Percentiles rank a stretch among this genome's conserved stretches.
Conservation (phyloP, 2,888 invertebrate species). For the Lingula anatina region DNA sequence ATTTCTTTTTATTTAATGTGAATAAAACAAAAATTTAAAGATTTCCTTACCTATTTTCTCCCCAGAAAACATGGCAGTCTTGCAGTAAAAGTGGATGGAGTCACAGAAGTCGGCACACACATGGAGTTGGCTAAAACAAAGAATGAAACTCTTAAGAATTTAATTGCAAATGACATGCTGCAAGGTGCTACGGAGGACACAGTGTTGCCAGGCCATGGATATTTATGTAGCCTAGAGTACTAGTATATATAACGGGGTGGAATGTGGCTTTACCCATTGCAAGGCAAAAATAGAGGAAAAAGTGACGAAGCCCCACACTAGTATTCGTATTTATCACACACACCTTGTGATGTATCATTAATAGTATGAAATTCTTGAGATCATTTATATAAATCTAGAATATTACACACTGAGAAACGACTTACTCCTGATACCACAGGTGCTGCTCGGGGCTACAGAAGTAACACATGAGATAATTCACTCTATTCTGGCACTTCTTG, state of each 20-base stretch:
- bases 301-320: neutral
- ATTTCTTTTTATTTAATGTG: too few species aligned
- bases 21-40: too few species aligned
- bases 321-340: too few species aligned
- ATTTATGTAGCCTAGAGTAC: too few species aligned
- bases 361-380: too few species aligned
- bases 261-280: too few species aligned
- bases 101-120: conserved; percentile 48
- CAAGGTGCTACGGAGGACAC: too few species aligned
- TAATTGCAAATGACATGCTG: too few species aligned
- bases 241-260: too few species aligned
- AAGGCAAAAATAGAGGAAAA: neutral
- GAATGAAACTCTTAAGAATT: neutral
- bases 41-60: conserved; percentile 36
- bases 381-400: too few species aligned
- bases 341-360: too few species aligned
- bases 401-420: conserved; percentile 1
- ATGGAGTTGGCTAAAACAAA: conserved; percentile 30
- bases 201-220: too few species aligned
- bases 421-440: conserved; percentile 41
- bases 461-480: conserved; percentile 53
- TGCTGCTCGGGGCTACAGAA: conserved; percentile 52
- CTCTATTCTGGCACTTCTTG: conserved; percentile 37
- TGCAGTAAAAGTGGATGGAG: conserved; percentile 40
- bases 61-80: conserved; percentile 39